Conservation (phyloP, 2,113 vertebrate species). For the Cavia porcellus region DNA sequence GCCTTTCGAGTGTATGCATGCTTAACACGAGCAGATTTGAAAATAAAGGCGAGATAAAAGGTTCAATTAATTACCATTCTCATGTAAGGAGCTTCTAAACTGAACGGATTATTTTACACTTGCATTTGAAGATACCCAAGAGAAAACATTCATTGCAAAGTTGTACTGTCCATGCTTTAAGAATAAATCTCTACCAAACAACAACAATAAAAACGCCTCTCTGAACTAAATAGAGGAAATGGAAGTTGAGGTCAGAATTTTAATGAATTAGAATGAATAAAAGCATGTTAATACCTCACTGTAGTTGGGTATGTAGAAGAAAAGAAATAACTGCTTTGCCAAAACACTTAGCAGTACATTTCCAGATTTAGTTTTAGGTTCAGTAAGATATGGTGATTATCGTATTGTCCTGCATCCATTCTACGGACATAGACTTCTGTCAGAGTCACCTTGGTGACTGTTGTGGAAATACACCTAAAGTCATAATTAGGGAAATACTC, state of each 20-base stretch:
- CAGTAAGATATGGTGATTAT: not conserved
- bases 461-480: not conserved
- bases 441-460: not conserved
- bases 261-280: conserved; percentile 61
- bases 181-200: conserved; percentile 30
- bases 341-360: not conserved
- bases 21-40: not conserved
- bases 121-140: conserved; percentile 26
- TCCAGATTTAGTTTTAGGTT: not conserved
- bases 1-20: not conserved
- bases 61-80: not conserved
- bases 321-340: conserved; percentile 37
- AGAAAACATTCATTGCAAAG: not conserved
- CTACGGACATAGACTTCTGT: not conserved
- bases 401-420: not conserved
- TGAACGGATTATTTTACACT: not conserved
- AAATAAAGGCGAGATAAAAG: not conserved
- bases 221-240: conserved; percentile 48
- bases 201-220: not conserved
- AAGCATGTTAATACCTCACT: not conserved
- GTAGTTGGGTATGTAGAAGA: not conserved
- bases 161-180: not conserved
- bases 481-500: not conserved
- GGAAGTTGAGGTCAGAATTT: conserved; percentile 56
- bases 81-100: not conserved